Evolutionary conservation across 1,140 invertebrate genomes (phyloP), one percentile per base, ranked within the genome.

Genomic region (Drosophila albomicans): DNA sequence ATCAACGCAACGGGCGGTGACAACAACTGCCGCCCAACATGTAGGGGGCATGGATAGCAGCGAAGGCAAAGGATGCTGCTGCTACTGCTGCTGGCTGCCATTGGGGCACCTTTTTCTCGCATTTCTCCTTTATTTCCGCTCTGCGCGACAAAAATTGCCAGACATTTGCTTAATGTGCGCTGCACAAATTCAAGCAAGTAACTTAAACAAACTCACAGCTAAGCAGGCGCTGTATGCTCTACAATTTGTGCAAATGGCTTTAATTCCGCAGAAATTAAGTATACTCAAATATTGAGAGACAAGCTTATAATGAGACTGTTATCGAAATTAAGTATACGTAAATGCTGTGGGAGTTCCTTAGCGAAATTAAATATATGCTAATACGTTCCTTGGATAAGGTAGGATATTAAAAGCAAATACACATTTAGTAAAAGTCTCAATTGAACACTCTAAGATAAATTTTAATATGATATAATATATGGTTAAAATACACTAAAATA

Each of bases 41-140:
- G 1, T 6, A 10, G n/a, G 35, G 15, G 7, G 57, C 28, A 52
- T 11, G n/a, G 1, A 3, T 1, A 28, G 32, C 2, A 41, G 43
- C 30, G 13, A 48, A 11, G 49, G 38, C 5, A n/a, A 45, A 38
- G 35, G 35, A 38, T 38, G 35, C 35, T 7, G 16, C 32, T 56
- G 16, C 57, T 49, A 11, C 20, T 38, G 35, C 35, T 38, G 35
- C 8, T 38, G 35, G n/a, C n/a, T n/a, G n/a, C 38, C 41, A 41
- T 52, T 59, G 46, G 45, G 11, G 41, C 41, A 61, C n/a, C 52
- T 73, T 62, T 57, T 57, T 57, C 35, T 71, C 15, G 69, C 72
- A 57, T 71, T 64, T 66, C 59, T 57, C 49, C 54, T 77, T 86
- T 86, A 78, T 84, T 80, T 84, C 84, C 84, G 79, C 46, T 61